These are phyloP conservation scores for Daktulosphaira vitifoliae DNA, from an alignment of 1,140 invertebrate species.

Conservation along the genomic window DNA sequence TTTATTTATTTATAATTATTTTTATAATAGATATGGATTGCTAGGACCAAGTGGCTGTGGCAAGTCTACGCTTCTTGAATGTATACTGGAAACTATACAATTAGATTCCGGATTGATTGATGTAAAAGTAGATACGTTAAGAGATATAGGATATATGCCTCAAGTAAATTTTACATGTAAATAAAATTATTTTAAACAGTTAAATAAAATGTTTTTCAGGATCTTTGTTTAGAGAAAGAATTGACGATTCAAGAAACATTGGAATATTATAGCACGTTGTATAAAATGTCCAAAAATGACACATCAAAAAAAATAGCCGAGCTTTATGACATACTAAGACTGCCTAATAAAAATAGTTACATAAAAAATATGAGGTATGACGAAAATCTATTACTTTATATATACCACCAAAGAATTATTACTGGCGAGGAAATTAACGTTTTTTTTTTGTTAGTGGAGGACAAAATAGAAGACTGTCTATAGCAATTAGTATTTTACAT, in stretches of 20 bases:
- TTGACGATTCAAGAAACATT: neutral
- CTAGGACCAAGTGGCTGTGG: slow-evolving; percentile 76
- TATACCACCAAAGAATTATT: too few species aligned
- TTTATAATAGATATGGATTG: slow-evolving; percentile 63
- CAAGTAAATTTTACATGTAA: slow-evolving; percentile 41
- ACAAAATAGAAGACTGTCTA: slow-evolving; percentile 73
- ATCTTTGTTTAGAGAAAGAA: neutral
- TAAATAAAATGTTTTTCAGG: neutral
- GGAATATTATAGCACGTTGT: slow-evolving; percentile 9
- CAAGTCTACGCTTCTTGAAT: slow-evolving; percentile 76
- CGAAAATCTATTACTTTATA: too few species aligned
- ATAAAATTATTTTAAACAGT: neutral
- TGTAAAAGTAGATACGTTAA: slow-evolving; percentile 64
- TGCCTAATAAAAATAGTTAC: neutral
- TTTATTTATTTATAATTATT: neutral
- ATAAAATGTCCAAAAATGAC: slow-evolving; percentile 1
- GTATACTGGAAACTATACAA: slow-evolving; percentile 69
- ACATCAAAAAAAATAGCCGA: neutral
- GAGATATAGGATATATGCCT: slow-evolving; percentile 58
- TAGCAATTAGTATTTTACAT: slow-evolving; percentile 75
- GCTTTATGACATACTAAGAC: neutral
- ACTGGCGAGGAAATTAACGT: too few species aligned
- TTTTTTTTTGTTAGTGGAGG: slow-evolving; percentile 60
- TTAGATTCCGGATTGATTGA: slow-evolving; percentile 74
- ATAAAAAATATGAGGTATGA: slow-evolving; percentile 15